Conservation (phyloP, 1,140 invertebrate genomes). For the Eurosta solidaginis region DNA sequence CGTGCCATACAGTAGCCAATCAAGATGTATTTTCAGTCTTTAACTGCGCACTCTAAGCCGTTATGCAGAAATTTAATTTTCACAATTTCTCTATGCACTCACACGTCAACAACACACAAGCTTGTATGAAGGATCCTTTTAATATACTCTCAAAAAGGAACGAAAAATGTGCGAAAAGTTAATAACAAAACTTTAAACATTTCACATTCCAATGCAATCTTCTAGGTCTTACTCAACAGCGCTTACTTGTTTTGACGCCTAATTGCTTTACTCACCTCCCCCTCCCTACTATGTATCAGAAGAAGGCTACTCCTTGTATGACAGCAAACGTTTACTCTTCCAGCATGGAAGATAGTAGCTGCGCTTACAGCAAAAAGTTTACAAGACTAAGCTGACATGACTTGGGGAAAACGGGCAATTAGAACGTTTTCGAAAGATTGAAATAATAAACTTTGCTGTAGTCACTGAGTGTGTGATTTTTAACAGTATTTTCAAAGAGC, state of each 20-base stretch:
- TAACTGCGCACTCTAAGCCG: background rate
- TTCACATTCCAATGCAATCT: background rate
- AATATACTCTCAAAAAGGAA: background rate
- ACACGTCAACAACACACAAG: background rate
- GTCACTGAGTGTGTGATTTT: too few species aligned
- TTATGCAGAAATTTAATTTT: background rate
- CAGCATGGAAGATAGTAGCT: too few species aligned
- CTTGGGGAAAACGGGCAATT: too few species aligned
- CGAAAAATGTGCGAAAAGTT: background rate
- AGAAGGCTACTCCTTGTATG: too few species aligned
- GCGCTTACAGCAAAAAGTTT: too few species aligned
- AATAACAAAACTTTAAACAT: background rate
- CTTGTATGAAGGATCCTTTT: background rate
- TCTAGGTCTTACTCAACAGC: background rate
- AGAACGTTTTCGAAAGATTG: too few species aligned
- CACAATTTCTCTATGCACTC: background rate
- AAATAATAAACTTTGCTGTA: too few species aligned
- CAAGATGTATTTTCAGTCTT: background rate
- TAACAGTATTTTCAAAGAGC: too few species aligned
- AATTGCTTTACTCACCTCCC: too few species aligned
- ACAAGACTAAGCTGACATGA: too few species aligned
- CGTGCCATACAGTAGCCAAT: slow-evolving; percentile 11
- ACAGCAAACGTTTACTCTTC: too few species aligned
- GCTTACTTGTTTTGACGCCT: background rate
- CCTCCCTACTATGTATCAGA: too few species aligned